These are phyloP conservation scores for Heliconius melpomene DNA, from an alignment of 1,140 invertebrate species.

Conservation along the genomic window DNA sequence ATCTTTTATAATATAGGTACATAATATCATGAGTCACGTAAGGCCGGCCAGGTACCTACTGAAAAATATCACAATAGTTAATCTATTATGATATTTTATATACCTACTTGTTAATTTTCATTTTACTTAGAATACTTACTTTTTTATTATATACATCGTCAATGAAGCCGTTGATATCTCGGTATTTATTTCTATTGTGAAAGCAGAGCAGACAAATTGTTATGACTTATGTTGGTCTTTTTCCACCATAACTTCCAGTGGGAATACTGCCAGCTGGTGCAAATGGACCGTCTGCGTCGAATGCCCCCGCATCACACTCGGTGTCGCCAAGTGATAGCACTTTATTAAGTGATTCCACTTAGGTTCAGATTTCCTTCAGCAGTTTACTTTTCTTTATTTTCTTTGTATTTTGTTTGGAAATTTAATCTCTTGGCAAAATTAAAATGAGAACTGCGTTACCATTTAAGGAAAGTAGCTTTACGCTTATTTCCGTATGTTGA, in stretches of 20 bases:
- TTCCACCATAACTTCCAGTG: conserved; percentile 27
- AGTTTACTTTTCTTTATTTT: conserved; percentile 9
- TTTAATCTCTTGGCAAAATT: background rate
- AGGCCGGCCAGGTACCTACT: too few species aligned
- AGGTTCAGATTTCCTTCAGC: conserved; percentile 19
- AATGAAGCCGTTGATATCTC: background rate
- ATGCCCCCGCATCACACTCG: conserved; percentile 24
- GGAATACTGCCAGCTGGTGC: conserved; percentile 29
- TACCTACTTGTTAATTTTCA: too few species aligned
- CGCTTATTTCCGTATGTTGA: too few species aligned
- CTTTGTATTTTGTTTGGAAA: background rate
- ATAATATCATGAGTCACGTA: too few species aligned
- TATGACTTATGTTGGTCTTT: conserved; percentile 13
- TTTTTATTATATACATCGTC: background rate
- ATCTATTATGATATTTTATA: too few species aligned
- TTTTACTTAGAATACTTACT: too few species aligned
- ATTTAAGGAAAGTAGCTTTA: background rate
- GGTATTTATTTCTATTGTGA: background rate
- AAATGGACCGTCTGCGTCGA: conserved; percentile 28
- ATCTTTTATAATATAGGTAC: too few species aligned
- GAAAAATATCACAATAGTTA: too few species aligned
- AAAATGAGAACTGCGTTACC: background rate
- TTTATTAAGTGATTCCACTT: conserved; percentile 24
- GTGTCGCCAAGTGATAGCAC: conserved; percentile 26
- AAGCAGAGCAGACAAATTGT: conserved; percentile 5